These are phyloP conservation scores for Galagoides demidoff DNA, from an alignment of 2,797 vertebrate genomes.

Conservation along the genomic window DNA sequence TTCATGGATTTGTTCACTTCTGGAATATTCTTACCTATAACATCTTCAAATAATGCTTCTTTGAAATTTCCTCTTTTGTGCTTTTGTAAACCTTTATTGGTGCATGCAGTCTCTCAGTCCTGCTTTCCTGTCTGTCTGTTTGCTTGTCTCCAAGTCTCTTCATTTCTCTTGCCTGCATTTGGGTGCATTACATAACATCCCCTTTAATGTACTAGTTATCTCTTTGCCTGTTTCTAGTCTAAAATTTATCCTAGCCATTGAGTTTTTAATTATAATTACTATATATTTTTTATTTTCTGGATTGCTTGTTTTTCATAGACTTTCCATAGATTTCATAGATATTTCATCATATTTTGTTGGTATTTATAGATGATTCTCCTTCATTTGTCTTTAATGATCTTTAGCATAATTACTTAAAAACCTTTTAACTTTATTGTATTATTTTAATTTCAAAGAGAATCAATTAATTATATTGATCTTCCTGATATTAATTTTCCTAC, in stretches of 20 bases:
- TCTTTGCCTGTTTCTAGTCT: not conserved
- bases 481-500: not conserved
- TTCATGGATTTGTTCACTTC: not conserved
- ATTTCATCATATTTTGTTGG: not conserved
- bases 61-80: not conserved
- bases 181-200: not conserved
- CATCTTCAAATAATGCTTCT: not conserved
- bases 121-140: not conserved
- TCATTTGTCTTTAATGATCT: not conserved
- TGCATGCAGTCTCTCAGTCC: not conserved
- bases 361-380: slow-evolving; percentile 4
- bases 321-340: too few species aligned
- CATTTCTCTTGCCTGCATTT: not conserved
- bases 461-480: not conserved
- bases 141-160: not conserved
- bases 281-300: not conserved
- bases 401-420: slow-evolving; percentile 7
- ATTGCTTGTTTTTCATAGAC: not conserved
- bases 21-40: not conserved
- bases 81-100: not conserved
- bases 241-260: not conserved
- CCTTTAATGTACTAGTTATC: not conserved
- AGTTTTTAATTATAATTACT: not conserved
- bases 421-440: not conserved
- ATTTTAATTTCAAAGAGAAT: slow-evolving; percentile 11